phyloP scores from a whole-genome alignment of 1,140 invertebrate species.

The Sinonovacula constricta region DNA sequence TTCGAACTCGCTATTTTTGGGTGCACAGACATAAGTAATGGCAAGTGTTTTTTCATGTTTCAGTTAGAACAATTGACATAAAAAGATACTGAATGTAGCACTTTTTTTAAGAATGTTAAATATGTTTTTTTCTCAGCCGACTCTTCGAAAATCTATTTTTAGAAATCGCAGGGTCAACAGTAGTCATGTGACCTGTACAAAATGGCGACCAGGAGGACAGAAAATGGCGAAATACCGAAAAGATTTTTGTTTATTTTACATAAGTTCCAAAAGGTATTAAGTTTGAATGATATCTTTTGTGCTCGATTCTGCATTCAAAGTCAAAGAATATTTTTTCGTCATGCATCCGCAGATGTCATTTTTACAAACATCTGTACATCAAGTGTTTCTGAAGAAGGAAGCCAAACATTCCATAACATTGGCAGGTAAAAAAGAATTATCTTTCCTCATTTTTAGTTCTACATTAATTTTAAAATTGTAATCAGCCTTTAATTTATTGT shows the following conservation, averaged over 20 bases:
- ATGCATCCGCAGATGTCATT: not conserved
- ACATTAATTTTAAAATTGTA: not conserved
- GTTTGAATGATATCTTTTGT: not conserved
- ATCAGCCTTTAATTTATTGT: no score
- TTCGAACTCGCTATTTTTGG: no score
- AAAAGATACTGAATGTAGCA: no score
- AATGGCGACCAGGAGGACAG: not conserved
- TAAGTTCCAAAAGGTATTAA: not conserved
- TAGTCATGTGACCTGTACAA: not conserved
- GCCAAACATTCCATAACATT: not conserved
- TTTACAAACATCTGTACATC: not conserved
- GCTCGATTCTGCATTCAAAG: not conserved
- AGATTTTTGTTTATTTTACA: not conserved
- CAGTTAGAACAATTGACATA: no score
- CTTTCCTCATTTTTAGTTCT: not conserved
- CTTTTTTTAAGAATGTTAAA: no score
- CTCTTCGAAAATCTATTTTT: no score
- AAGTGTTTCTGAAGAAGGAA: not conserved
- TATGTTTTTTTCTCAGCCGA: no score
- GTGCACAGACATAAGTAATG: no score
- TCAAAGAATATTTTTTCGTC: not conserved
- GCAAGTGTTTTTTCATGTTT: no score
- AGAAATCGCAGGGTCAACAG: no score
- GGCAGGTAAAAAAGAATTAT: not conserved
- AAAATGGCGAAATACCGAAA: not conserved